phyloP scores from a whole-genome alignment of 2,888 invertebrate species.

The Dryomyza anilis region DNA sequence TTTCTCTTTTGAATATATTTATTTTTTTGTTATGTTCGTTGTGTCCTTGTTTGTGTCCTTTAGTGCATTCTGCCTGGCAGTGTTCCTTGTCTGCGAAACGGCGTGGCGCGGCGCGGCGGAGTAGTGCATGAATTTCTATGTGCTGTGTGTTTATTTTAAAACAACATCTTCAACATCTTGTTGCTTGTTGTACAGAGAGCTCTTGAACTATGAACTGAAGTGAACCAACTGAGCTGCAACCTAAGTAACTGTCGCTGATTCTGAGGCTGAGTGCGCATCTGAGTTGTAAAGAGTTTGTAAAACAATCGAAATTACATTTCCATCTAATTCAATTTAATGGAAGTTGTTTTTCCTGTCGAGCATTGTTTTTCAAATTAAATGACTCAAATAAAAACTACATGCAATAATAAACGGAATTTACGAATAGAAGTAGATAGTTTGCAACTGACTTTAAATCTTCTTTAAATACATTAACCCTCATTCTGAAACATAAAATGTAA shows the following conservation, averaged over 20 bases:
- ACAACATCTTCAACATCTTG: slow-evolving; percentile 25
- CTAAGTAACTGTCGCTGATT: slow-evolving; percentile 22
- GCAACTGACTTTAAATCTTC: too few relatives aligned
- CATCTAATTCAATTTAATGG: slow-evolving; percentile 45
- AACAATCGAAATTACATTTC: slow-evolving; percentile 45
- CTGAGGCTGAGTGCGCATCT: slow-evolving; percentile 14
- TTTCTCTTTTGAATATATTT: slow-evolving; percentile 5
- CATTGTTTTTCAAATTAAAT: slow-evolving; percentile 19
- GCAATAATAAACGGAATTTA: too few relatives aligned
- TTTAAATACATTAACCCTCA: too few relatives aligned
- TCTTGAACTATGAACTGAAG: slow-evolving; percentile 23
- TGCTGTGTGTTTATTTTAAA: slow-evolving; percentile 19
- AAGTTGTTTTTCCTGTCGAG: slow-evolving; percentile 36
- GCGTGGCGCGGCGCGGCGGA: neutral
- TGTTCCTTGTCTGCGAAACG: too few relatives aligned
- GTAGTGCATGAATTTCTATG: neutral
- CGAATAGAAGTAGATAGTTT: too few relatives aligned
- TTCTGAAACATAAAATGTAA: too few relatives aligned
- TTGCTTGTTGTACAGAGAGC: slow-evolving; percentile 22
- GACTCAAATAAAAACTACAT: slow-evolving; percentile 4
- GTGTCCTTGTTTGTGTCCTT: too few relatives aligned
- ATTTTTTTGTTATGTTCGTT: neutral
- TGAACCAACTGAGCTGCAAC: neutral
- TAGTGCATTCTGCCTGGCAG: too few relatives aligned
- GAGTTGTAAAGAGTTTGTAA: slow-evolving; percentile 39